Evolutionary conservation across 2,797 vertebrate genomes (phyloP).

Genomic region (Vireo griseus): DNA sequence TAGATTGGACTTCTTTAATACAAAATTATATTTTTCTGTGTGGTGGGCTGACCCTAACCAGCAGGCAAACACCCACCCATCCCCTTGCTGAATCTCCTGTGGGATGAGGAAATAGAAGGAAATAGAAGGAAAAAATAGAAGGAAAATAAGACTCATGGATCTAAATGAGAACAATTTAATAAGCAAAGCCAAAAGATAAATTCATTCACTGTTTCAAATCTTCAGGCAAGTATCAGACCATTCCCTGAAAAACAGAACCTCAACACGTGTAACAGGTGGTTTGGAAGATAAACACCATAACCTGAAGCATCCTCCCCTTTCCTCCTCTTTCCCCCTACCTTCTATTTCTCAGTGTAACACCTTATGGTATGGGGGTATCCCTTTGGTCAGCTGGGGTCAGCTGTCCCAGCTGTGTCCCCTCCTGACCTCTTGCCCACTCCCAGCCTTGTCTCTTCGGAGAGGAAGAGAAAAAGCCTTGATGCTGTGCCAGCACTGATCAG

Average conservation of each 20-base stretch:
- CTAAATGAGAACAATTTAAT: neutral
- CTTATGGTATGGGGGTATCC: accelerated
- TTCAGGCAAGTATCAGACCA: neutral
- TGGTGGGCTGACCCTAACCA: neutral
- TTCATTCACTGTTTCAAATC: neutral
- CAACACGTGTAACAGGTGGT: neutral
- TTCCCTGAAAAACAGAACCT: neutral
- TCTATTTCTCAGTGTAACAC: neutral
- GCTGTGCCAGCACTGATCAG: slow-evolving; percentile 11
- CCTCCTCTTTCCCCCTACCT: neutral
- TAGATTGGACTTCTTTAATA: neutral
- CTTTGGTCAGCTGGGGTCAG: neutral
- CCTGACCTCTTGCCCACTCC: neutral
- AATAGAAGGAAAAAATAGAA: neutral
- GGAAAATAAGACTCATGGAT: neutral
- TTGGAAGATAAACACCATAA: neutral
- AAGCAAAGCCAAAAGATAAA: neutral
- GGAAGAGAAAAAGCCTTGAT: neutral
- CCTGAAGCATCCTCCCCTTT: neutral
- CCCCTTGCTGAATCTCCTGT: neutral
- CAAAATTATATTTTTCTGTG: neutral
- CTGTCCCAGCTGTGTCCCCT: neutral
- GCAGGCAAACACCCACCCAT: neutral
- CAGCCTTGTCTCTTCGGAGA: neutral
- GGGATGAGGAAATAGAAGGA: neutral